Evolutionary conservation across 2,113 vertebrate genomes (phyloP), one percentile per base, ranked within the genome.

Genomic region (Carettochelys insculpta): DNA sequence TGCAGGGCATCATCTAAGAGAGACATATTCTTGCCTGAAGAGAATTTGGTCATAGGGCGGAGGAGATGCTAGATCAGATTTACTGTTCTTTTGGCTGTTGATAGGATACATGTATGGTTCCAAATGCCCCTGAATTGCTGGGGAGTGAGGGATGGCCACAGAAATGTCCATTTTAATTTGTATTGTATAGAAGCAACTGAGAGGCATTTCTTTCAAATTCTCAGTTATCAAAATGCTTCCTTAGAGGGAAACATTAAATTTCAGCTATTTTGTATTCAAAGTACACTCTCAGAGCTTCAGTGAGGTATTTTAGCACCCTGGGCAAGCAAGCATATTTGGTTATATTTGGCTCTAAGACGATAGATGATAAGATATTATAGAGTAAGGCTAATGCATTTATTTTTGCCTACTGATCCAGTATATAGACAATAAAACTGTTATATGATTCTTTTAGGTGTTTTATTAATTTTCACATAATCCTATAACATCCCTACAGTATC

Each of bases 71-170:
- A 0, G 5, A 10, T 83, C 47, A 5, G 11, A 47, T 38, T 85
- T 31, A 41, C 20, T 0, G 0, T 2, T 4, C 61, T 38, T 31
- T 61, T n/a, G 47, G 25, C 51, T 48, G 52, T 24, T 34, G 12
- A 20, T 25, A 65, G 11, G 43, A 11, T 4, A 41, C 11, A 24
- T 65, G 50, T 6, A 24, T 31, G 86, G 27, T 75, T 75, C 24
- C 2, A 65, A 45, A 27, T 0, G 0, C 4, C 82, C 29, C 27
- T 0, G 2, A 68, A 13, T 0, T 80, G 52, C 41, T 6, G 11
- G 0, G 27, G n/a, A 5, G 13, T 79, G n/a, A 56, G 2, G n/a
- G 41, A 14, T 11, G 3, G 22, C 50, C 53, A 84, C 27, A 54
- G 38, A 41, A 20, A 61, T 9, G 19, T 19, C 75, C 48, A 48